Evolutionary conservation across 2,797 vertebrate genomes (phyloP), one percentile per base, ranked within the genome.

Genomic region (Paratrypauchen microcephalus): DNA sequence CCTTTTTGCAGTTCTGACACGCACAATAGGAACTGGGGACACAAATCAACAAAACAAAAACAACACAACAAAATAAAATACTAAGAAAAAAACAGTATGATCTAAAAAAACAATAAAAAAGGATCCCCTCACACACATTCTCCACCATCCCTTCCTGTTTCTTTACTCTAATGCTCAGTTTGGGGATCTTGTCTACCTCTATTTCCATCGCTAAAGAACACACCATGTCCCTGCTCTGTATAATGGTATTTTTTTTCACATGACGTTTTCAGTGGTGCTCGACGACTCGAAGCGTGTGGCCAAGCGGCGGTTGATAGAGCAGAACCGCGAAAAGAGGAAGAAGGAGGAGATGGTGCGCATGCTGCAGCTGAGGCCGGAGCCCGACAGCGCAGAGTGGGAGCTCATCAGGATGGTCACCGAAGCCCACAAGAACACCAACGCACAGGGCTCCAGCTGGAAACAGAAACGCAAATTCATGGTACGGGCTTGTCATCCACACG

Each of bases 381-480:
- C 97, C 48, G 94, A 92, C 79, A 90, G 90, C 0, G 88, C 95
- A 0, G 97, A 99, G 89, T 99, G 97, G 97, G 97, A 99, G 77
- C 91, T 99, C 77, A 98, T 99, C 91, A 92, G 92, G 4, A 89
- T 97, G 69, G 97, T 93, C 41, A 99, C 96, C 0, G 97, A 98
- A 52, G 97, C 97, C 65, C 97, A 99, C 78, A 95, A 95, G 77
- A 95, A 96, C 89, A 99, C 97, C 84, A 98, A 98, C 2, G 97
- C 97, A 81, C 96, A 98, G 93, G 97, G 97, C 79, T 95, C 96
- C 92, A 95, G 95, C 85, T 99, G 97, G 97, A 99, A 99, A 84
- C 97, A 99, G 93, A 97, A 97, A 76, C 95, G 97, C 92, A 98
- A 98, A 93, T 99, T 99, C 88, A 83, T 99, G 96, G 97, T 99